Evolutionary conservation across 2,797 vertebrate species (phyloP).

Genomic region (Argya squamiceps): DNA sequence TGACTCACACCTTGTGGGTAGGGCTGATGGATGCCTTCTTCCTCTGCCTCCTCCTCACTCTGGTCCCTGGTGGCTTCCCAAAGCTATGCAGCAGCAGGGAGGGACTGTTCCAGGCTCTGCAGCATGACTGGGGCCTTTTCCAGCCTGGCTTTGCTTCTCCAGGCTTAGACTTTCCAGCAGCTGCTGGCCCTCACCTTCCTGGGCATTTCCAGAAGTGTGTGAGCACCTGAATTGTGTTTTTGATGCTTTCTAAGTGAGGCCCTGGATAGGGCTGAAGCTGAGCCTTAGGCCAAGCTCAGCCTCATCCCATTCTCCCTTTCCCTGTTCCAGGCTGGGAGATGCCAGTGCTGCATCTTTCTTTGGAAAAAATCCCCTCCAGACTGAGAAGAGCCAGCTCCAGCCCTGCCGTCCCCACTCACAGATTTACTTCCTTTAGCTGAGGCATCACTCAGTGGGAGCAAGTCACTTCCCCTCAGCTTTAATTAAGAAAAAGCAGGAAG

Average conservation of each 20-base stretch:
- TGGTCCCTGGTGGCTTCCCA: neutral
- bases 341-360: neutral
- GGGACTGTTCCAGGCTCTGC: fast-evolving
- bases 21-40: conserved; percentile 1
- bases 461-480: neutral
- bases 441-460: neutral
- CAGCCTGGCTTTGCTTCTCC: neutral
- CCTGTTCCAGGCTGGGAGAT: neutral
- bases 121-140: neutral
- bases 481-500: neutral
- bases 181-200: neutral
- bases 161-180: neutral
- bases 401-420: neutral
- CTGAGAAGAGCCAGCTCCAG: neutral
- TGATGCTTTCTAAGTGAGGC: neutral
- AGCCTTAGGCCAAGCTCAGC: neutral
- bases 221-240: neutral
- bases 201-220: neutral
- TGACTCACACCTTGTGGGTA: conserved; percentile 13
- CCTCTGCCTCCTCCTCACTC: neutral
- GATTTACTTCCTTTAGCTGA: neutral
- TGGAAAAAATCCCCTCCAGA: neutral
- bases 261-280: neutral
- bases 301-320: neutral
- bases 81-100: fast-evolving